These are phyloP conservation scores for Vanessa cardui DNA, from an alignment of 2,888 invertebrate genomes.

Conservation along the genomic window DNA sequence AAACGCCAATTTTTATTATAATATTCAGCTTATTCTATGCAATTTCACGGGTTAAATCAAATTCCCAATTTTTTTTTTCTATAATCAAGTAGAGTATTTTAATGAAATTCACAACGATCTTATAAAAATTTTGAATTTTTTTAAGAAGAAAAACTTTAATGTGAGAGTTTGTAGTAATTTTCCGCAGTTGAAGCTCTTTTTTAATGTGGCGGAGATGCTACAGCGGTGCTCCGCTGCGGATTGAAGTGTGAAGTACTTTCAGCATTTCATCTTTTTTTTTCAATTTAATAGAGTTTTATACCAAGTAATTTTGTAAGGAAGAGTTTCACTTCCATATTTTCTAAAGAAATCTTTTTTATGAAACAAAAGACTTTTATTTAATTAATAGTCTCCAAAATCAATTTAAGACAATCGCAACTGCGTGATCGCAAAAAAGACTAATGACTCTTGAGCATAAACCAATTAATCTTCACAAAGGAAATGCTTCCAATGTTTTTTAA, in stretches of 20 bases:
- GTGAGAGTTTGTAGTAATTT: constrained; percentile 4
- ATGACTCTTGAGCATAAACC: constrained; percentile 29
- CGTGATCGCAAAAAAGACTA: constrained; percentile 24
- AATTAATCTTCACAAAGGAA: constrained; percentile 33
- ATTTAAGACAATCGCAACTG: constrained; percentile 21
- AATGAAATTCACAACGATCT: no score
- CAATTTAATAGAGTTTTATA: not conserved
- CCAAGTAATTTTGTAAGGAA: not conserved
- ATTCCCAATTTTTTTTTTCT: no score
- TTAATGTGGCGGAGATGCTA: constrained; percentile 18
- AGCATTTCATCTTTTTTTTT: constrained; percentile 11
- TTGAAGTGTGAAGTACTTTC: constrained; percentile 23
- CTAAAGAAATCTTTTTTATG: not conserved
- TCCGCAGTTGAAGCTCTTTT: constrained; percentile 6
- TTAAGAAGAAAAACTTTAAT: not conserved
- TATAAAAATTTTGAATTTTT: no score
- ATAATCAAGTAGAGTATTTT: no score
- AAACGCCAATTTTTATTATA: no score
- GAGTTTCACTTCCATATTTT: not conserved
- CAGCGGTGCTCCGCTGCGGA: constrained; percentile 19
- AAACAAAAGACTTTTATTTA: constrained; percentile 1
- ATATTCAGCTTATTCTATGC: no score
- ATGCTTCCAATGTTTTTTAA: constrained; percentile 23
- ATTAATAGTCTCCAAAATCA: constrained; percentile 22
- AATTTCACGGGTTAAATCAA: no score